Evolutionary conservation across 2,888 invertebrate species (phyloP), one percentile per base, ranked within the genome.

Genomic region (Mamestra brassicae): DNA sequence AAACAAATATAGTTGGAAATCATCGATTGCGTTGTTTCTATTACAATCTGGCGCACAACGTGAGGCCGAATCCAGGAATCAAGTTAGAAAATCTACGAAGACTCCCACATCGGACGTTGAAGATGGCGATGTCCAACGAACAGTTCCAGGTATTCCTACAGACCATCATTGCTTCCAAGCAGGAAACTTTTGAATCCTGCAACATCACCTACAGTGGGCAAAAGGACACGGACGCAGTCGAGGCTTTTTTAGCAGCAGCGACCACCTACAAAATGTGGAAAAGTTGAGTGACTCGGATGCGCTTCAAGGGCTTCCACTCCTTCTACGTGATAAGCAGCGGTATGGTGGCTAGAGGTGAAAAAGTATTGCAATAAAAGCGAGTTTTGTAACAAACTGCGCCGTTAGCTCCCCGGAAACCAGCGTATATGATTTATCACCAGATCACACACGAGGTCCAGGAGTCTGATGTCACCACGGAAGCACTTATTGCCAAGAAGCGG

Each of bases 401-500:
- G 15, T 63, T 63, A 13, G 63, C 63, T 8, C 63, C 63, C 45
- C 42, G 26, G 42, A 50, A 63, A 50, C 63, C 63, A 15, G 34
- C 34, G n/a, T 63, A 45, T 17, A 63, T 63, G 63, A 47, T 63
- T 6, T 47, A 63, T 26, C 34, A 63, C 34, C 63, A 63, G 7
- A 50, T 63, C 17, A 63, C 63, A 47, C 63, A 63, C 42, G 63
- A 63, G n/a, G 34, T 63, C 42, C 63, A 63, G 47, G 47, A 63
- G 34, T n/a, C 47, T 13, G 34, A 63, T n/a, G 63, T 63, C 4
- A 63, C 63, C 6, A 63, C 63, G 1, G 63, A 63, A 63, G 47
- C 63, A 45, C 50, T 63, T 63, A 63, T 63, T 47, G 63, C 63
- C 26, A 63, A 34, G 63, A 63, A 63, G 42, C n/a, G 63, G 15